A percentile compares a stretch with the other conserved stretches of the same genome.
Evolutionary conservation across 2,888 invertebrate genomes (phyloP).

Genomic region (Lymantria monacha): DNA sequence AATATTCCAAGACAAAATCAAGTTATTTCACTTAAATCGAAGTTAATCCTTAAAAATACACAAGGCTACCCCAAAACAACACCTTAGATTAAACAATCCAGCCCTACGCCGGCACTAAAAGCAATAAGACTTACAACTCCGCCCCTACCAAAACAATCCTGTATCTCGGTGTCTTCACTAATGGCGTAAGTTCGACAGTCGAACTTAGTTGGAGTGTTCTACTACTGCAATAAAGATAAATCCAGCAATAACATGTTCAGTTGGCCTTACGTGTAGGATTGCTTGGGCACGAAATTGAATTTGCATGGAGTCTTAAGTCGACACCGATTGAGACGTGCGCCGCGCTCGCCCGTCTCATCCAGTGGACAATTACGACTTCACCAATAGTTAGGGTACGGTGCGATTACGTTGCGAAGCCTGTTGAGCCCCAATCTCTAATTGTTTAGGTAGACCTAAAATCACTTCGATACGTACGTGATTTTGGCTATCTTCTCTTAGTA

Average conservation of each 20-base stretch:
- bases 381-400: slow-evolving; percentile 52
- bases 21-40: slow-evolving; percentile 1
- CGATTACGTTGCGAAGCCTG: slow-evolving; percentile 58
- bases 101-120: slow-evolving; percentile 71
- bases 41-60: slow-evolving; percentile 26
- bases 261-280: slow-evolving; percentile 77
- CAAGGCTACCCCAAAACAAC: slow-evolving; percentile 50
- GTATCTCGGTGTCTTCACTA: slow-evolving; percentile 81
- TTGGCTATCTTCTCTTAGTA: slow-evolving; percentile 15
- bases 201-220: slow-evolving; percentile 81
- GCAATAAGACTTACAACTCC: slow-evolving; percentile 82
- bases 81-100: slow-evolving; percentile 77
- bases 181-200: slow-evolving; percentile 81
- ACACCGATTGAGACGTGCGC: slow-evolving; percentile 65
- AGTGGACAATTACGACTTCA: slow-evolving; percentile 68
- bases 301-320: slow-evolving; percentile 81
- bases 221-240: slow-evolving; percentile 82
- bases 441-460: slow-evolving; percentile 33
- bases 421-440: slow-evolving; percentile 44
- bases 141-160: slow-evolving; percentile 79
- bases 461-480: slow-evolving; percentile 32
- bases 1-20: not conserved
- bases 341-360: slow-evolving; percentile 55
- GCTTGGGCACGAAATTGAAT: slow-evolving; percentile 80
- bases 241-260: slow-evolving; percentile 81